Conservation (phyloP, 2,113 vertebrate species). For the Barnardius zonarius region DNA sequence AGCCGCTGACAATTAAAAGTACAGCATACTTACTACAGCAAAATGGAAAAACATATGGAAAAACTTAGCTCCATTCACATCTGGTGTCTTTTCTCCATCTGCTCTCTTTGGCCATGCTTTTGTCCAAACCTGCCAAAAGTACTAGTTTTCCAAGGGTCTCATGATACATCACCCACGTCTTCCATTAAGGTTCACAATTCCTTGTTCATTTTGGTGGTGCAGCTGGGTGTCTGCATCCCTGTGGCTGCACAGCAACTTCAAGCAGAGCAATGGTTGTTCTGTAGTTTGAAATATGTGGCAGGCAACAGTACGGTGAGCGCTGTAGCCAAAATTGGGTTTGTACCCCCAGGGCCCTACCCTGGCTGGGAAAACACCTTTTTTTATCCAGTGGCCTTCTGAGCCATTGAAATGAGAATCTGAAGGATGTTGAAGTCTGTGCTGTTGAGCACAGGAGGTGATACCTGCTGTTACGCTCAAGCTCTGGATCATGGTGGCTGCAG, state of each 20-base stretch:
- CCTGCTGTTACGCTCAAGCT: neutral
- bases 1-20: constrained; percentile 59
- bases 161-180: neutral
- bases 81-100: constrained; percentile 71
- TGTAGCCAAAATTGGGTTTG: neutral
- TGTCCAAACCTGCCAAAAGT: constrained; percentile 55
- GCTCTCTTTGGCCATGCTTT: constrained; percentile 53
- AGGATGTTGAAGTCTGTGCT: neutral
- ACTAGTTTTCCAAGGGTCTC: constrained; percentile 18
- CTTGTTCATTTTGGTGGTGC: neutral
- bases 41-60: constrained; percentile 72
- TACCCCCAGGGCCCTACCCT: neutral
- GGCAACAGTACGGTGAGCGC: neutral
- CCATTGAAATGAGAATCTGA: neutral
- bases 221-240: neutral
- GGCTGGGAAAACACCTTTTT: neutral
- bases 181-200: neutral
- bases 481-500: neutral
- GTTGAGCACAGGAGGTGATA: neutral
- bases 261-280: neutral
- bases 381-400: neutral
- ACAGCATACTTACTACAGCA: constrained; percentile 61
- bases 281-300: no score
- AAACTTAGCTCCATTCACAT: constrained; percentile 63
- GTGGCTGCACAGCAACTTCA: accelerated